Base-by-base conservation (phyloP, 2,888 invertebrate species). In the Steinernema carpocapsae region DNA sequence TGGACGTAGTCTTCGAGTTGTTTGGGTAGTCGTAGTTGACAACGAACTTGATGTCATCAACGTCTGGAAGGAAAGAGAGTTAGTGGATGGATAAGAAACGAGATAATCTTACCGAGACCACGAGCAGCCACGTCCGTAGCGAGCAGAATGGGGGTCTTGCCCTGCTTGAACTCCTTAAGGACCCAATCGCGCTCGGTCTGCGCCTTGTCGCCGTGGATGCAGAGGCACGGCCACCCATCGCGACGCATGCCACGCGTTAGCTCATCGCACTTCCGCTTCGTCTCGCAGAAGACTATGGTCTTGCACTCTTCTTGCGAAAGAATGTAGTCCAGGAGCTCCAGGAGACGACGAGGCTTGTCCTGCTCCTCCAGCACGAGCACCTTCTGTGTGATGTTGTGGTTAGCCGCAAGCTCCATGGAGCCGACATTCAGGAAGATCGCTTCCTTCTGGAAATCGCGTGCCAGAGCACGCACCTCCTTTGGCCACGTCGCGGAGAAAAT, bases 1-100 rank as follows among this genome's bases (percentile, higher is more conserved):
- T 97, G 97, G 78, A 97, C 95, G 88, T 97, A 97, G 89, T 97
- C 97, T 89, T 97, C 97, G 95, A 94, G 73, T 94, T 94, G 88
- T 94, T 94, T 0, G 97, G 97, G 89, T 95, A 97, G 89, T 97
- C 97, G 88, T 92, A 96, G 89, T 97, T 97, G 19, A 64, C 37
- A 6, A 64, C 64, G n/a, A 64, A 64, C 32, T 64, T 64, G 14
- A 64, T 64, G 37, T 64, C 64, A 26, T 64, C 64, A 10, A 64
- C 64, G 26, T 64, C 64, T 64, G 64, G 4, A 64, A 32, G 26
- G 97, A 17, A 48, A 4, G 14, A 17, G n/a, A 48, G 48, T 48
- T 14, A 17, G 48, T 19, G 97, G 78, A 97, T 95, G 88, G 10
- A 97, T 97, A 80, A 97, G 19, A 56, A 81, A 37, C 10, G 4